Conservation (phyloP, 1,140 invertebrate genomes). For the Heliconius hermathena region DNA sequence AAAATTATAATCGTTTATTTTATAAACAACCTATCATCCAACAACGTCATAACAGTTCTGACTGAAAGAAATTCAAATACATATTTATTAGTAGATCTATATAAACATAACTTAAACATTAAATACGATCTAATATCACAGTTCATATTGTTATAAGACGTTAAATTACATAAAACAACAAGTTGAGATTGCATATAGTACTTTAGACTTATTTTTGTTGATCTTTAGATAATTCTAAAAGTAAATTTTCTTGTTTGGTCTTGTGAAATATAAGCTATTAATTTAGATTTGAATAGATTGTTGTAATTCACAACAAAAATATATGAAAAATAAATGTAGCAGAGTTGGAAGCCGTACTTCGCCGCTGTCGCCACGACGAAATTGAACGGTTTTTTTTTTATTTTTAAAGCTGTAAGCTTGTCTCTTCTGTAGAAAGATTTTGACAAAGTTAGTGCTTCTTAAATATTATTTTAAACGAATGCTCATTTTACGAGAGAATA, state of each 20-base stretch:
- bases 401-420: background rate
- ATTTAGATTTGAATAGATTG: background rate
- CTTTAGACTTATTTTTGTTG: background rate
- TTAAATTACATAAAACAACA: slow-evolving; percentile 18
- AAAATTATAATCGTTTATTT: slow-evolving; percentile 73
- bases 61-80: slow-evolving; percentile 63
- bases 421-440: background rate
- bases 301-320: too few species aligned
- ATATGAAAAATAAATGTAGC: too few species aligned
- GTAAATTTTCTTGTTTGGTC: too few species aligned
- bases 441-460: background rate
- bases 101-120: slow-evolving; percentile 52
- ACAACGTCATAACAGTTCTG: slow-evolving; percentile 70
- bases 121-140: slow-evolving; percentile 72
- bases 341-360: background rate
- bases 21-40: slow-evolving; percentile 70
- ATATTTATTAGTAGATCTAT: slow-evolving; percentile 55
- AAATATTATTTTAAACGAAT: background rate
- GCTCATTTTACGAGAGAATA: background rate
- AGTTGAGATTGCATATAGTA: slow-evolving; percentile 1
- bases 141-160: slow-evolving; percentile 45
- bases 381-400: background rate
- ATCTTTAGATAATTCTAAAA: background rate
- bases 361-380: background rate
- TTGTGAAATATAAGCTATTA: background rate